These are phyloP conservation scores for Phylloscopus whistleri DNA, from an alignment of 2,113 vertebrate species.

Conservation along the genomic window DNA sequence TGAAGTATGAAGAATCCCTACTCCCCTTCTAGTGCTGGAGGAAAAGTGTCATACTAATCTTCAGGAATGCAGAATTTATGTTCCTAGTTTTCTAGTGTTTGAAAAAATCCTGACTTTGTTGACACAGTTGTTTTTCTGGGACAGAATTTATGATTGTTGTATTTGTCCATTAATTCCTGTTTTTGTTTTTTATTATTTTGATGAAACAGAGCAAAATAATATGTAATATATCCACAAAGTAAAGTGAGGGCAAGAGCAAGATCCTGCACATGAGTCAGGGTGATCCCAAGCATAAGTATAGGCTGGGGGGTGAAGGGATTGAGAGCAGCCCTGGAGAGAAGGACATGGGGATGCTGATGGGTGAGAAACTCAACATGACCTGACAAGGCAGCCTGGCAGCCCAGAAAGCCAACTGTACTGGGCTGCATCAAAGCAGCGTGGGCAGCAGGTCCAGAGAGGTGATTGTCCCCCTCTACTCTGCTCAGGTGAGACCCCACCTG, in stretches of 20 bases:
- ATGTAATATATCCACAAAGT: not conserved
- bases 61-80: not conserved
- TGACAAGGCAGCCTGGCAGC: not conserved
- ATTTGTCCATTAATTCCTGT: not conserved
- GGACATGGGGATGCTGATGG: not conserved
- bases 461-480: not conserved
- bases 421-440: not conserved
- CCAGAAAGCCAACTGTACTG: not conserved
- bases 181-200: not conserved
- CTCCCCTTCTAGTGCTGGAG: not conserved
- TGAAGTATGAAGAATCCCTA: not conserved
- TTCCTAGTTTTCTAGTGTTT: not conserved
- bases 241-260: not conserved
- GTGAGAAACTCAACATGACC: not conserved
- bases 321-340: not conserved
- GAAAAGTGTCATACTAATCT: not conserved
- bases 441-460: not conserved
- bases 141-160: not conserved
- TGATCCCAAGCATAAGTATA: not conserved
- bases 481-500: not conserved
- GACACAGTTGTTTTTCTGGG: not conserved
- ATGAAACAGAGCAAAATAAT: not conserved
- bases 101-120: not conserved
- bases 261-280: too few species aligned
- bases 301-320: not conserved